A percentile compares a stretch with the other conserved stretches of the same genome.
These are phyloP conservation scores for Neogale vison DNA, from an alignment of 2,113 vertebrate species.

Conservation along the genomic window DNA sequence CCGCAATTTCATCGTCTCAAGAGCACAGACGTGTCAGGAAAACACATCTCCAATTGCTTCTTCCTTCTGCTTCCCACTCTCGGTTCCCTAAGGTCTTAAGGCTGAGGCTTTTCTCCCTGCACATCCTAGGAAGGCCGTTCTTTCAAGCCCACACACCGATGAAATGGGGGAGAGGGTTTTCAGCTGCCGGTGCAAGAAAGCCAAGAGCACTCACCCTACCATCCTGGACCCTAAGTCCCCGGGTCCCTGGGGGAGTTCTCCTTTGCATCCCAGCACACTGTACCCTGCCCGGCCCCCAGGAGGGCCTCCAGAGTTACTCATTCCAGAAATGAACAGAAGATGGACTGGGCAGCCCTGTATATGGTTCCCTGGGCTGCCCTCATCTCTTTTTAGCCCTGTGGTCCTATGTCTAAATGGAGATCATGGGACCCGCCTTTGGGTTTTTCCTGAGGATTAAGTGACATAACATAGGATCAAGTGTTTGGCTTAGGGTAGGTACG, in stretches of 20 bases:
- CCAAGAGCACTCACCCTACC: background rate
- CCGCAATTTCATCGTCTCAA: slow-evolving; percentile 26
- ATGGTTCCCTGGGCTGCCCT: rapidly evolving
- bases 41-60: background rate
- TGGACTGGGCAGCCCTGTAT: rapidly evolving
- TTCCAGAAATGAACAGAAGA: background rate
- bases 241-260: rapidly evolving
- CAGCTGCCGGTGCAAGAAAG: background rate
- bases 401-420: background rate
- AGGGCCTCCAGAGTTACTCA: background rate
- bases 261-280: background rate
- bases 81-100: rapidly evolving
- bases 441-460: background rate
- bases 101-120: background rate
- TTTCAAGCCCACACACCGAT: rapidly evolving
- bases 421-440: background rate
- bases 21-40: background rate
- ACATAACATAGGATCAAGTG: background rate
- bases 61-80: background rate
- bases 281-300: rapidly evolving
- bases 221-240: background rate
- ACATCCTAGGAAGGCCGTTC: too few species aligned
- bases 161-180: rapidly evolving
- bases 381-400: background rate
- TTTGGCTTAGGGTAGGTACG: background rate